Evolutionary conservation across 1,140 invertebrate species (phyloP).

Genomic region (Zaprionus davidi): DNA sequence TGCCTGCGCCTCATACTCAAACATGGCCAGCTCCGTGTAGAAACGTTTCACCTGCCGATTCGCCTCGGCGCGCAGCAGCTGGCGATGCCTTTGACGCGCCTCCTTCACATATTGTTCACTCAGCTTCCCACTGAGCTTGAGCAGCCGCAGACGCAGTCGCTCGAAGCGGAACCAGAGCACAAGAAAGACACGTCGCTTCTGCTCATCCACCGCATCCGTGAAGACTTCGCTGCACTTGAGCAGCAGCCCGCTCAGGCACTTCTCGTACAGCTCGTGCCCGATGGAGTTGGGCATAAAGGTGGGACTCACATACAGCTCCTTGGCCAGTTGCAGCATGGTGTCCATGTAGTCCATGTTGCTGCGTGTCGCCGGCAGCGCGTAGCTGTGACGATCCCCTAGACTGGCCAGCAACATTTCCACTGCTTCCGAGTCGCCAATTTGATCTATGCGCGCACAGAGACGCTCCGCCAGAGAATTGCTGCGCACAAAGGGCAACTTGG

Average conservation of each 20-base stretch:
- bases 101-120: constrained; percentile 84
- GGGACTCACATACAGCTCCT: constrained; percentile 85
- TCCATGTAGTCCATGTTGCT: not conserved
- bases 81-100: constrained; percentile 85
- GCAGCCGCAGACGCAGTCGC: constrained; percentile 85
- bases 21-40: constrained; percentile 88
- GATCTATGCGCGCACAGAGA: constrained; percentile 71
- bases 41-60: constrained; percentile 81
- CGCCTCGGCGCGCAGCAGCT: constrained; percentile 85
- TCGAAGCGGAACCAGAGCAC: constrained; percentile 88
- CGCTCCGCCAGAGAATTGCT: constrained; percentile 84
- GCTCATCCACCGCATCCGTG: constrained; percentile 57
- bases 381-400: constrained; percentile 44
- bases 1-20: constrained; percentile 85
- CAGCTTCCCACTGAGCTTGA: constrained; percentile 84
- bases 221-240: constrained; percentile 82
- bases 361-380: not conserved
- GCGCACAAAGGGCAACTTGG: constrained; percentile 87
- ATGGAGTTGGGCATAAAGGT: constrained; percentile 86
- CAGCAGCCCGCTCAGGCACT: constrained; percentile 85
- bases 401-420: constrained; percentile 81
- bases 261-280: constrained; percentile 86
- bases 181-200: constrained; percentile 84
- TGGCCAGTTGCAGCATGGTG: constrained; percentile 48
- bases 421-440: constrained; percentile 84